These are phyloP conservation scores for Drosophila parthenogenetica DNA, from an alignment of 2,888 invertebrate genomes.

Conservation along the genomic window DNA sequence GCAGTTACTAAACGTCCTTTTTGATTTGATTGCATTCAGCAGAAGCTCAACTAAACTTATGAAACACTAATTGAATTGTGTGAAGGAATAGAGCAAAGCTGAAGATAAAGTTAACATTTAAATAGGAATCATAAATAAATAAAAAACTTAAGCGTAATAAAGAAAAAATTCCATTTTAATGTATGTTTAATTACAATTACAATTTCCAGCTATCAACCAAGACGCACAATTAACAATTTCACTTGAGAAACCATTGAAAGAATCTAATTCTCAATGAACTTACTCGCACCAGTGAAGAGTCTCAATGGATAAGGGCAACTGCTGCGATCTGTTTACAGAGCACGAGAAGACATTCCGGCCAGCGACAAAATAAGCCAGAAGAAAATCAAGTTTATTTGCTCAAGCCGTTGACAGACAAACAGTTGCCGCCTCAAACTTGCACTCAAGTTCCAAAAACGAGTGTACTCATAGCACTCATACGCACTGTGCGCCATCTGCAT, in stretches of 20 bases:
- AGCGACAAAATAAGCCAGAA: slow-evolving; percentile 56
- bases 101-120: no score
- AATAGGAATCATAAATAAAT: no score
- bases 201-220: no score
- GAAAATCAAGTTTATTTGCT: slow-evolving; percentile 68
- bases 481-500: slow-evolving; percentile 75
- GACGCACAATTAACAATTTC: no score
- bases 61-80: background rate
- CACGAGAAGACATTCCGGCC: slow-evolving; percentile 43
- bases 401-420: slow-evolving; percentile 77
- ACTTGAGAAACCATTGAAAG: no score
- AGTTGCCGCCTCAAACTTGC: slow-evolving; percentile 47
- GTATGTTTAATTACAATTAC: no score
- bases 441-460: slow-evolving; percentile 3
- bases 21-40: slow-evolving; percentile 66
- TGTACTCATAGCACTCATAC: slow-evolving; percentile 64
- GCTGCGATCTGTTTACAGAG: slow-evolving; percentile 44
- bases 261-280: slow-evolving; percentile 46
- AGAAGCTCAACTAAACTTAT: background rate
- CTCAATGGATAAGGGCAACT: background rate
- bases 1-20: slow-evolving; percentile 41
- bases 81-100: no score
- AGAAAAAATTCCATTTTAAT: no score
- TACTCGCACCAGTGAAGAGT: slow-evolving; percentile 45
- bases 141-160: no score